Evolutionary conservation across 2,113 vertebrate species (phyloP).

Genomic region (Indicator maculatus): DNA sequence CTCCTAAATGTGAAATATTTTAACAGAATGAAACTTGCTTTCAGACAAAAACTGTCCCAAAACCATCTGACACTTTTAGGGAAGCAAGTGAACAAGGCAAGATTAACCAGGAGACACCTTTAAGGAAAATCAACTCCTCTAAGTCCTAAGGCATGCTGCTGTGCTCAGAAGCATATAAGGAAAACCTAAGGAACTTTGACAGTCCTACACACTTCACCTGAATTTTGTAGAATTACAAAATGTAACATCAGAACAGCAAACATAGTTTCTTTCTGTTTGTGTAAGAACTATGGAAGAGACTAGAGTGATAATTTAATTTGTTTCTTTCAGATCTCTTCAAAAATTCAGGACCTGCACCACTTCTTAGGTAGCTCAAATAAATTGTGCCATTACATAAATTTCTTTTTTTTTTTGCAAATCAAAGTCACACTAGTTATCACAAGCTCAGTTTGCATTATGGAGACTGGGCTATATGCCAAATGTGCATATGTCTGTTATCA

Average conservation of each 20-base stretch:
- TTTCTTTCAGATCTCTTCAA: neutral
- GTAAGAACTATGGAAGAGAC: neutral
- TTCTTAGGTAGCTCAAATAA: neutral
- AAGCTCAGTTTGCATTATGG: neutral
- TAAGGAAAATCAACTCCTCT: neutral
- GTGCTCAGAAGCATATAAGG: neutral
- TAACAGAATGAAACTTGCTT: neutral
- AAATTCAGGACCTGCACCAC: neutral
- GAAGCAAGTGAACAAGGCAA: neutral
- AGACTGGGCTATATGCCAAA: neutral
- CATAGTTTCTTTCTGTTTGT: neutral
- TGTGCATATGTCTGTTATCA: neutral
- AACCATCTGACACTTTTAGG: neutral
- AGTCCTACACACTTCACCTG: neutral
- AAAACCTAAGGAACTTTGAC: neutral
- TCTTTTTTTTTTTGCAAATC: neutral
- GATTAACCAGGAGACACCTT: neutral
- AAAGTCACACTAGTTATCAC: neutral
- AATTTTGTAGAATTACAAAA: neutral
- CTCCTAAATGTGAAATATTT: neutral
- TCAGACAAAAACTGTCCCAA: neutral
- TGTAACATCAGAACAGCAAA: neutral
- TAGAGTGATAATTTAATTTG: neutral
- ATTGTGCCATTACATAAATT: neutral
- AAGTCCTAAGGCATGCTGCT: neutral